Evolutionary conservation across 1,140 invertebrate genomes (phyloP).

Genomic region (Chionoecetes opilio): DNA sequence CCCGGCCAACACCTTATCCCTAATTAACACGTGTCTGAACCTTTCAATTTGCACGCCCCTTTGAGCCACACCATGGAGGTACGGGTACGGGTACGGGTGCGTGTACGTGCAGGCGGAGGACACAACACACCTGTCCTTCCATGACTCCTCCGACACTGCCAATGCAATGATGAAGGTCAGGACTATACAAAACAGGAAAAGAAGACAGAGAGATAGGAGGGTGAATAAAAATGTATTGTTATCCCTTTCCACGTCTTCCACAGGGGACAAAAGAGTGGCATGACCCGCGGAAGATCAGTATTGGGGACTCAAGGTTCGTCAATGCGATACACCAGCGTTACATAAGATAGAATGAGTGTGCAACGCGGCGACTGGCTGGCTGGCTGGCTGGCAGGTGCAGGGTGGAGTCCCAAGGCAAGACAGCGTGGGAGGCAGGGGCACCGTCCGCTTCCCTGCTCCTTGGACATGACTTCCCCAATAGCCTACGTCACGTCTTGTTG

Average conservation of each 20-base stretch:
- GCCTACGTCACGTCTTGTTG: background rate
- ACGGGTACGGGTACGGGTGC: background rate
- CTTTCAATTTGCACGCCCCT: background rate
- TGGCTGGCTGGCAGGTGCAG: background rate
- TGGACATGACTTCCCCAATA: background rate
- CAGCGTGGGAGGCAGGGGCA: background rate
- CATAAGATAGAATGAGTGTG: background rate
- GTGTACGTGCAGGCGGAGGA: no score
- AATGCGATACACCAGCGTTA: background rate
- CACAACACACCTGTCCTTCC: background rate
- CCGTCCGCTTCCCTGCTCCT: background rate
- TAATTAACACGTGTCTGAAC: background rate
- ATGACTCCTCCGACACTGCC: background rate
- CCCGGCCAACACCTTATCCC: background rate
- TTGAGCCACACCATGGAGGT: background rate
- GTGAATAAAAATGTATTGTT: background rate
- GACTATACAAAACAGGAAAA: background rate
- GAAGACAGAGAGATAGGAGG: background rate
- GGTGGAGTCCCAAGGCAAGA: background rate
- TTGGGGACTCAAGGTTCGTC: background rate
- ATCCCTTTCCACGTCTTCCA: background rate
- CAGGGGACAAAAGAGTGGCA: background rate
- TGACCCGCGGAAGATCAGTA: background rate
- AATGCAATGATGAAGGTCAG: background rate
- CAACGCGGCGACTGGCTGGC: background rate